These are phyloP conservation scores for Drosophila bipectinata DNA, from an alignment of 1,140 invertebrate genomes.

Conservation along the genomic window DNA sequence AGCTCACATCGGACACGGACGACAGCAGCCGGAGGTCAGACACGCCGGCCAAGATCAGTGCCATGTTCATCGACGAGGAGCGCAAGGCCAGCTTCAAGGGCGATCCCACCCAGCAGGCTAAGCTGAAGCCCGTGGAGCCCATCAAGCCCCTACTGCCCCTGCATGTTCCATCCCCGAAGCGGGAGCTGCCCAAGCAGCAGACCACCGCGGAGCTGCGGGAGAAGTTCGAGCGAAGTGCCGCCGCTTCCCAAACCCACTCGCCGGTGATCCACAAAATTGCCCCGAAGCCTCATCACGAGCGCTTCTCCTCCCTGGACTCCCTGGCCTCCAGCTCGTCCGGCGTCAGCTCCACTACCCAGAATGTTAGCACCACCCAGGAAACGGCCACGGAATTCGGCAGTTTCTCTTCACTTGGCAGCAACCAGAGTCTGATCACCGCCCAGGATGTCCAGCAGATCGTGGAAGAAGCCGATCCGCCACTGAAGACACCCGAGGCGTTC, in stretches of 20 bases:
- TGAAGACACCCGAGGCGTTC: constrained; percentile 81
- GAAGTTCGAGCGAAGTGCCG: constrained; percentile 74
- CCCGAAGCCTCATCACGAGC: constrained; percentile 75
- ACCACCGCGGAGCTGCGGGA: constrained; percentile 77
- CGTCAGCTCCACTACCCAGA: constrained; percentile 78
- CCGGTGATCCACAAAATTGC: constrained; percentile 28
- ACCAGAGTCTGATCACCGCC: constrained; percentile 83
- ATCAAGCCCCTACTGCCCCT: constrained; percentile 49
- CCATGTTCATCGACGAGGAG: constrained; percentile 83
- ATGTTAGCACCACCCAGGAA: constrained; percentile 78
- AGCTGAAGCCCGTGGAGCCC: constrained; percentile 44
- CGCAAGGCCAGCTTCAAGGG: constrained; percentile 83
- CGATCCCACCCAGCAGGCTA: constrained; percentile 60
- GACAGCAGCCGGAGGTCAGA: constrained; percentile 80
- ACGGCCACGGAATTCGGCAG: constrained; percentile 82
- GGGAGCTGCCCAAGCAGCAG: constrained; percentile 45
- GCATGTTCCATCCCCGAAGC: constrained; percentile 18
- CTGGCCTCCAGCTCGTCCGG: constrained; percentile 82
- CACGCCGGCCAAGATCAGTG: constrained; percentile 81
- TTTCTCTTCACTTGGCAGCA: constrained; percentile 83
- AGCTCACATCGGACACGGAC: constrained; percentile 82
- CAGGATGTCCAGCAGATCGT: constrained; percentile 83
- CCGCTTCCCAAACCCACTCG: constrained; percentile 36
- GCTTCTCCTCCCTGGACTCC: constrained; percentile 82
- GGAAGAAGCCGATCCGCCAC: constrained; percentile 82